These are phyloP conservation scores for Campylomormyrus tamandua DNA, from an alignment of 2,113 vertebrate genomes.

Conservation along the genomic window DNA sequence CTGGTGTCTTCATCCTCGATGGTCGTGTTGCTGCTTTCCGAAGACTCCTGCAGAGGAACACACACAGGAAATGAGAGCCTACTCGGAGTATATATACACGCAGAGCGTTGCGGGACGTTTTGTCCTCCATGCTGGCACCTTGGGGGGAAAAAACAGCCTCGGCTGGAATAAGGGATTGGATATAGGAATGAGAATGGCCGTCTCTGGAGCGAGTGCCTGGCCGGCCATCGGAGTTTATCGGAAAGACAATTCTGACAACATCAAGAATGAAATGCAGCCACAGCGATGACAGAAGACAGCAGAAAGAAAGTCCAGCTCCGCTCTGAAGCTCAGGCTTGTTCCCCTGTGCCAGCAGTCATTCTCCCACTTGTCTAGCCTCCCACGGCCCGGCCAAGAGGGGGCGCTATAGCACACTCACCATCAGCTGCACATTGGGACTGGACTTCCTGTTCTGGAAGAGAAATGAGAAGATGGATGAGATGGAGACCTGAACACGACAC, in stretches of 20 bases:
- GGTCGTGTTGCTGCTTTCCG: slow-evolving; percentile 96
- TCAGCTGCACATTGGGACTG: slow-evolving; percentile 88
- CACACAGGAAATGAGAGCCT: slow-evolving; percentile 14
- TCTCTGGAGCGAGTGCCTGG: not conserved
- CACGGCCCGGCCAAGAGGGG: not conserved
- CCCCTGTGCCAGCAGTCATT: not conserved
- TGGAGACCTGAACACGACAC: slow-evolving; percentile 41
- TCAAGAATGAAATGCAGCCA: slow-evolving; percentile 30
- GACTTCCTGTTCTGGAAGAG: slow-evolving; percentile 93
- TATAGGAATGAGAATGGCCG: not conserved
- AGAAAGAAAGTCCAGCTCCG: slow-evolving; percentile 49
- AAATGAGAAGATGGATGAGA: slow-evolving; percentile 75
- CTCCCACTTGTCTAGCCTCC: not conserved
- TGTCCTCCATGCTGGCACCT: slow-evolving; percentile 13
- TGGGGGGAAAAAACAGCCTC: slow-evolving; percentile 13
- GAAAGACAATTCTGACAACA: slow-evolving; percentile 10
- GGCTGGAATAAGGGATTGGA: too few species aligned
- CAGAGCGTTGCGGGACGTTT: not conserved
- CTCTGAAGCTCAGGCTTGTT: slow-evolving; percentile 21
- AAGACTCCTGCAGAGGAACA: slow-evolving; percentile 83
- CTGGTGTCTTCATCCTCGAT: slow-evolving; percentile 96
- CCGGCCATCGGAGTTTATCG: not conserved
- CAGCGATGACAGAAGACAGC: not conserved
- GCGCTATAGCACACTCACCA: slow-evolving; percentile 66
- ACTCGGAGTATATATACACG: not conserved